Evolutionary conservation across 2,113 vertebrate genomes (phyloP).

Genomic region (Albula goreensis): DNA sequence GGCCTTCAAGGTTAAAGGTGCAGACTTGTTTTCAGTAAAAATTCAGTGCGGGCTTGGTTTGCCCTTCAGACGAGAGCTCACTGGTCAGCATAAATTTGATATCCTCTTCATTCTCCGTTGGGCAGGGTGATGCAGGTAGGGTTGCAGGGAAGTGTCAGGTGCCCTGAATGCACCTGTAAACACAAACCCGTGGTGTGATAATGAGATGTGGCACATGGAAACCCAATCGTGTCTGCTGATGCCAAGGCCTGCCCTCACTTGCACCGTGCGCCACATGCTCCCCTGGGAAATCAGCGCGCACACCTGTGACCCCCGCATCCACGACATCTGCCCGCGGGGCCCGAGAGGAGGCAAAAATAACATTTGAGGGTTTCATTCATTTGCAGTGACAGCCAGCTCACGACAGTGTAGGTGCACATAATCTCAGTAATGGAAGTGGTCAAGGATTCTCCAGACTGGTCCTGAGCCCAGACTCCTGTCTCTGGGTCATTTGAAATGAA

Average conservation of each 20-base stretch:
- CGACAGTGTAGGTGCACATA: neutral
- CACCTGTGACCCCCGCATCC: neutral
- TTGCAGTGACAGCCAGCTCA: neutral
- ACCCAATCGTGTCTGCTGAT: conserved; percentile 40
- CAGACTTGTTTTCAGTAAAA: neutral
- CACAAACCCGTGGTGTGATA: conserved; percentile 48
- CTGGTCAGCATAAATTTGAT: conserved; percentile 35
- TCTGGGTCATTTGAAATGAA: neutral
- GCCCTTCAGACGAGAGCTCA: conserved; percentile 20
- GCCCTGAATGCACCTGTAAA: conserved; percentile 51
- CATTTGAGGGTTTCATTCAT: conserved; percentile 7
- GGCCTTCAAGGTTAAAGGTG: neutral
- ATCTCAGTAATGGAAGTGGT: neutral
- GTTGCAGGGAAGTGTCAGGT: conserved; percentile 61
- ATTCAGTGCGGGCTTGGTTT: neutral
- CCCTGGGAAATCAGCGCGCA: neutral
- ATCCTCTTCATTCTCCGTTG: conserved; percentile 7
- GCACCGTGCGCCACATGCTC: conserved; percentile 11
- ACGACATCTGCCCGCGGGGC: no score
- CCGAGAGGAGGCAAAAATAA: neutral
- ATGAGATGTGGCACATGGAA: conserved; percentile 43
- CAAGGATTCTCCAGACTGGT: neutral
- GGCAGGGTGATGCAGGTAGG: conserved; percentile 41
- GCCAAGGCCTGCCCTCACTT: conserved; percentile 23
- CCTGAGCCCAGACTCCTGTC: neutral